Evolutionary conservation across 1,140 invertebrate genomes (phyloP).

Genomic region (Drosophila rufa): DNA sequence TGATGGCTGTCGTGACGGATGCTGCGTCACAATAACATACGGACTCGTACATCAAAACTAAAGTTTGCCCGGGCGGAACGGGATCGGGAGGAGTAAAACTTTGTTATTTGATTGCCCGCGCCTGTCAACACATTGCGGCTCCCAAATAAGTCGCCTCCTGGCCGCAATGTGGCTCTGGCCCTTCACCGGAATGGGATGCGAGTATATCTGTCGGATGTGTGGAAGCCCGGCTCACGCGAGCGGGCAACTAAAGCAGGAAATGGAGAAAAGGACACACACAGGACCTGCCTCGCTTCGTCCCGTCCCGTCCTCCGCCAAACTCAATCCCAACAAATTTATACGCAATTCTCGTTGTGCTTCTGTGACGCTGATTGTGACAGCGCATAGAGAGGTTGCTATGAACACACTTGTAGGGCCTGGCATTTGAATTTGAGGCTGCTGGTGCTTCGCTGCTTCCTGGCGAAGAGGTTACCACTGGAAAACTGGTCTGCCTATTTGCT

Average conservation of each 20-base stretch:
- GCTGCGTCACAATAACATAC: conserved; percentile 23
- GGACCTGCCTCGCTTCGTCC: not conserved
- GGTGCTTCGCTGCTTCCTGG: not conserved
- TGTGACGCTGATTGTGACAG: conserved; percentile 39
- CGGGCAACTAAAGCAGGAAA: conserved; percentile 8
- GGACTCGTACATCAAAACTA: conserved; percentile 36
- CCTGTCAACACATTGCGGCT: conserved; percentile 51
- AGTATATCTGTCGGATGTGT: conserved; percentile 14
- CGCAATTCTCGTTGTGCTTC: conserved; percentile 15
- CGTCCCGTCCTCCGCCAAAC: conserved; percentile 3
- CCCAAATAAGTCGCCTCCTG: conserved; percentile 34
- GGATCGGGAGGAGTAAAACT: conserved; percentile 41
- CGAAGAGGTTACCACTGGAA: not conserved
- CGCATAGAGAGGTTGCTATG: conserved; percentile 6
- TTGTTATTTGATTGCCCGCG: conserved; percentile 68
- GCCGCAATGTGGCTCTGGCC: conserved; percentile 5
- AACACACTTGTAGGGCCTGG: conserved; percentile 18
- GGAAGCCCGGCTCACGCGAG: conserved; percentile 4
- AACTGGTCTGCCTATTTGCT: not conserved
- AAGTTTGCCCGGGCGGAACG: conserved; percentile 39
- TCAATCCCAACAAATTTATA: conserved; percentile 40
- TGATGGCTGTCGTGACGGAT: conserved; percentile 38
- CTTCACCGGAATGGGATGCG: not conserved
- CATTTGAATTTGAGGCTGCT: not conserved
- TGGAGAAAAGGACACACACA: conserved; percentile 11